Evolutionary conservation across 2,113 vertebrate genomes (phyloP).

Genomic region (Ochotona curzoniae): DNA sequence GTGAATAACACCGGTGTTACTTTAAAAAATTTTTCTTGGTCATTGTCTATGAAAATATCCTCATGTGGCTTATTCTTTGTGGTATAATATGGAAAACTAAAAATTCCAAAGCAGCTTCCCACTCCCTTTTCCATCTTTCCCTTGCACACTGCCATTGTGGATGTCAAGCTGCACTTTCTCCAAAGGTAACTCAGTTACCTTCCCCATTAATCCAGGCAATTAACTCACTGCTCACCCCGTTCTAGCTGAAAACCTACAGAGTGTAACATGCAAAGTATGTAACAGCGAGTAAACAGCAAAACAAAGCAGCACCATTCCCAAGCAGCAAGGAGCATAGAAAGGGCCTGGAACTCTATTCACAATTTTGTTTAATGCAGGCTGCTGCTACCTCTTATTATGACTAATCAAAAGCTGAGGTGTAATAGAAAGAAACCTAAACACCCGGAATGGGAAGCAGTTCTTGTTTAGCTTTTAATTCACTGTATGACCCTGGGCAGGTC

Average conservation of each 20-base stretch:
- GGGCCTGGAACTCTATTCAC: neutral
- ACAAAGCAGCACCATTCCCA: neutral
- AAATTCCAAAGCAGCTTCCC: constrained; percentile 1
- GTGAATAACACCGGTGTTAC: neutral
- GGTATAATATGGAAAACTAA: neutral
- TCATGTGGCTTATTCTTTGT: constrained; percentile 12
- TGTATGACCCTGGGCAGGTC: constrained; percentile 65
- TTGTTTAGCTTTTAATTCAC: constrained; percentile 74
- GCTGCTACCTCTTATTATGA: constrained; percentile 49
- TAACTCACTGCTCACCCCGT: neutral
- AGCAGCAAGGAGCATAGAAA: constrained; percentile 21
- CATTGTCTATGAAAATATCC: neutral
- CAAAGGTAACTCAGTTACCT: neutral
- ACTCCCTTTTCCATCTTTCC: neutral
- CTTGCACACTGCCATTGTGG: neutral
- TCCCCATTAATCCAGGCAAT: constrained; percentile 6
- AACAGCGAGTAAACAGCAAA: constrained; percentile 49
- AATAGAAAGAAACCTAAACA: constrained; percentile 39
- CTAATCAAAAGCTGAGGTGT: constrained; percentile 61
- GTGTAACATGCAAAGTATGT: neutral
- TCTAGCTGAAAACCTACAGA: neutral
- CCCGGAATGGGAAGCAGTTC: constrained; percentile 31
- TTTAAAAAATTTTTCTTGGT: neutral
- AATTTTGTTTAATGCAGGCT: constrained; percentile 52
- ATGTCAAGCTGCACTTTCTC: neutral